Evolutionary conservation across 2,888 invertebrate genomes (phyloP), one percentile per base, ranked within the genome.

Genomic region (Drosophila demipolita): DNA sequence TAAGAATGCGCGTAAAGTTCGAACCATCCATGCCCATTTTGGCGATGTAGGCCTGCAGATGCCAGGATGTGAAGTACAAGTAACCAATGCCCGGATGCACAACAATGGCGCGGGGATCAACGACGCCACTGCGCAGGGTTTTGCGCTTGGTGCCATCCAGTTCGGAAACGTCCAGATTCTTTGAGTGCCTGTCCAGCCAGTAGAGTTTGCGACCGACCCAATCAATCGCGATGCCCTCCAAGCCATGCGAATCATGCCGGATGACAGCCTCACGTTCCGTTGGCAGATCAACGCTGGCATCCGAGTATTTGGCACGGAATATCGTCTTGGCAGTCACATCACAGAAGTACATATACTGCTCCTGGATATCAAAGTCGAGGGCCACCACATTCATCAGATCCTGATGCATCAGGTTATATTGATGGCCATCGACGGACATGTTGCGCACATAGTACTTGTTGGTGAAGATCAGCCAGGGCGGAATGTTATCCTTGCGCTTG

Each of bases 361-460:
- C 96, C 57, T 95, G 93, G 76, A 96, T 95, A 92, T 99, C 99
- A 90, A 98, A 99, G 91, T 99, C 99, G 52, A 99, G 94, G 0
- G 99, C 99, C 0, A 99, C 99, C 0, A 98, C 99, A 91, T 99
- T 99, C 94, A 98, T 97, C 29, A 99, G 95, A 91, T 99, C 99
- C 93, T 98, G 98, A 89, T 98, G 97, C 88, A 98, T 96, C 20
- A 98, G 94, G 88, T 96, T 97, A 92, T 99, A 99, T 12, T 95
- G 94, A 6, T 95, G 94, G 0, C 98, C 99, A 91, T 99, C 99
- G 0, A 96, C 95, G 0, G 98, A 97, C 96, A 99, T 97, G 90
- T 99, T 99, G 61, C 99, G 95, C 2, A 99, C 96, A 93, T 99
- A 99, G 93, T 99, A 99, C 90, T 99, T 98, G 92, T 99, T 99